Evolutionary conservation across 2,888 invertebrate genomes (phyloP).

Genomic region (Halocaridina rubra): DNA sequence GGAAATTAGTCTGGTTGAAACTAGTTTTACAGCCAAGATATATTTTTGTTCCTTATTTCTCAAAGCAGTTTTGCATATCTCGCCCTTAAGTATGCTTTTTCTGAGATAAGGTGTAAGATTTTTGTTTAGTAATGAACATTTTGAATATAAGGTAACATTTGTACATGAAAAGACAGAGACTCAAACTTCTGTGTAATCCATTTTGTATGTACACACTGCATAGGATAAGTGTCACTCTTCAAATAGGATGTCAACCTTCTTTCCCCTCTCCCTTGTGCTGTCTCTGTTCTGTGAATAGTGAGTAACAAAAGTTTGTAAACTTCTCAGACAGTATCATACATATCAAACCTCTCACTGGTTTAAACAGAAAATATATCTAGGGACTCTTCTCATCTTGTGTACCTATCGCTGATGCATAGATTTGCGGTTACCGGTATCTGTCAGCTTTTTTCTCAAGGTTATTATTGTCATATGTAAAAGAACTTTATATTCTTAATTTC

Average conservation of each 20-base stretch:
- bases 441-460: too few species aligned
- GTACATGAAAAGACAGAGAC: conserved; percentile 40
- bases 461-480: too few species aligned
- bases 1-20: too few species aligned
- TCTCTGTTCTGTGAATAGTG: conserved; percentile 20
- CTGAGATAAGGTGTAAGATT: conserved; percentile 1
- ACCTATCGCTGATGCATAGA: conserved; percentile 10
- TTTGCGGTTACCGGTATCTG: too few species aligned
- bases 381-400: background rate
- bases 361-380: conserved; percentile 29
- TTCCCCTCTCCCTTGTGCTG: conserved; percentile 15
- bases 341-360: conserved; percentile 37
- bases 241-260: conserved; percentile 28
- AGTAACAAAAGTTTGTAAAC: conserved; percentile 5
- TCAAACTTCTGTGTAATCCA: conserved; percentile 40
- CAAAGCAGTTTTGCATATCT: too few species aligned
- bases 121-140: conserved; percentile 28
- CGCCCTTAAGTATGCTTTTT: too few species aligned
- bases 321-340: conserved; percentile 23
- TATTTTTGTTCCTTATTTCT: too few species aligned
- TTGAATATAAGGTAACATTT: conserved; percentile 27
- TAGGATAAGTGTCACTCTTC: conserved; percentile 46
- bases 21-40: too few species aligned
- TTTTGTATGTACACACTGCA: conserved; percentile 43
- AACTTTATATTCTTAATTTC: background rate